Percentiles rank a stretch among this genome's conserved stretches.
phyloP scores from a whole-genome alignment of 2,888 invertebrate genomes.

The Candidula unifasciata region DNA sequence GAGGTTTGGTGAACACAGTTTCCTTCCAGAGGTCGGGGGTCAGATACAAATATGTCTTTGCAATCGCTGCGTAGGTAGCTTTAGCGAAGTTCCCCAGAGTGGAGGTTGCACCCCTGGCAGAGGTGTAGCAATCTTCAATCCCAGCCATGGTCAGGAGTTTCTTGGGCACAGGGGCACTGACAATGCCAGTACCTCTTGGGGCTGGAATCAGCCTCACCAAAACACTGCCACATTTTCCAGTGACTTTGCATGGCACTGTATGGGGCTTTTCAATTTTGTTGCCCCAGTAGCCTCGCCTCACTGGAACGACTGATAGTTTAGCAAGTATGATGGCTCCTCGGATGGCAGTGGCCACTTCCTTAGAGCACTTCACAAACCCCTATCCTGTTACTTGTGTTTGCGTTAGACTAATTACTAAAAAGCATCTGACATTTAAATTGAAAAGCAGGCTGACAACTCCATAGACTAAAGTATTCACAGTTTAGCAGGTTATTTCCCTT shows the following conservation, averaged over 20 bases:
- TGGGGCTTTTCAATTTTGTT: constrained; percentile 99
- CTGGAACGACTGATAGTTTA: constrained; percentile 97
- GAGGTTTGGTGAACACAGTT: constrained; percentile 92
- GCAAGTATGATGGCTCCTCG: constrained; percentile 99
- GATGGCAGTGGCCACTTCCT: constrained; percentile 99
- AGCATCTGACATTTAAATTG: no score
- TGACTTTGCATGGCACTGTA: constrained; percentile 98
- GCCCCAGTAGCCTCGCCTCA: constrained; percentile 99
- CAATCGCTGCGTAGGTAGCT: constrained; percentile 91
- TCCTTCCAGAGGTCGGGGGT: constrained; percentile 99
- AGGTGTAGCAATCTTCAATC: constrained; percentile 91
- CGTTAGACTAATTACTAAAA: no score
- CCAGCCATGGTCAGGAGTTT: constrained; percentile 99
- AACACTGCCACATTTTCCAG: constrained; percentile 99
- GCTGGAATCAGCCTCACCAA: constrained; percentile 98
- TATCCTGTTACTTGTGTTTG: no score
- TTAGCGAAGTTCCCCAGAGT: constrained; percentile 95
- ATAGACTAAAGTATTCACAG: no score
- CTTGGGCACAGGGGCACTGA: constrained; percentile 99
- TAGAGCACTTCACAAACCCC: constrained; percentile 99
- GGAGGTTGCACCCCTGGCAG: constrained; percentile 89
- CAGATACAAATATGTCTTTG: constrained; percentile 98
- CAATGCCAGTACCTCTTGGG: constrained; percentile 99
- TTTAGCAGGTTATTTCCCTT: no score
- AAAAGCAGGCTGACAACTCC: no score